phyloP scores from a whole-genome alignment of 2,113 vertebrate genomes.

The Piprites chloris region DNA sequence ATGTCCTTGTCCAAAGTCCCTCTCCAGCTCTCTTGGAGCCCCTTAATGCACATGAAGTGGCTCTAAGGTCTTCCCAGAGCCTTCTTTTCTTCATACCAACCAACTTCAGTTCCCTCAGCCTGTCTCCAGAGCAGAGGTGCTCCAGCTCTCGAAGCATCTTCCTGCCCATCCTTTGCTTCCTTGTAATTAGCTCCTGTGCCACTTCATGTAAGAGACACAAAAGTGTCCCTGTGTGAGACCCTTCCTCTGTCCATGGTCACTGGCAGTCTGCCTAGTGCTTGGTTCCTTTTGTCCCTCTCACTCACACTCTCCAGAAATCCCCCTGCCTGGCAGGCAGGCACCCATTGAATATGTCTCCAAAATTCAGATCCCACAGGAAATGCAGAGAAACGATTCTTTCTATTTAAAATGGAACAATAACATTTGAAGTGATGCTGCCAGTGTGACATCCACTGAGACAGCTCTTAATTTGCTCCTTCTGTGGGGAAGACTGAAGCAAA shows the following conservation, averaged over 20 bases:
- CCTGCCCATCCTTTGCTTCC: not conserved
- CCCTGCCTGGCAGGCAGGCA: constrained; percentile 1
- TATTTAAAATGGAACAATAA: not conserved
- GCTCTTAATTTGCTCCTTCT: not conserved
- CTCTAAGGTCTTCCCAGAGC: not conserved
- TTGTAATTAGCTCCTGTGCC: not conserved
- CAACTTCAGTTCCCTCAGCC: not conserved
- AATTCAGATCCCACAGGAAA: constrained; percentile 28
- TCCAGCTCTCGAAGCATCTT: not conserved
- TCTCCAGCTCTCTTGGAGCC: not conserved
- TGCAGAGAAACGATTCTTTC: not conserved
- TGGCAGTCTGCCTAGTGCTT: not conserved
- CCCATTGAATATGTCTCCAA: constrained; percentile 14
- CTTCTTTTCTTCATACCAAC: not conserved
- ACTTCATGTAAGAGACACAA: not conserved
- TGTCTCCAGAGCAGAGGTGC: not conserved
- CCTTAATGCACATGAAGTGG: not conserved
- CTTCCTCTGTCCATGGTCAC: not conserved
- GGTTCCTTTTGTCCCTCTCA: not conserved
- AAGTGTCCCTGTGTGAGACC: not conserved
- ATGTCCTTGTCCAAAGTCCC: not conserved
- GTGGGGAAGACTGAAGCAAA: not conserved
- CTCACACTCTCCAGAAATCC: not conserved
- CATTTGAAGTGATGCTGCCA: not conserved
- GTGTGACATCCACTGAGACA: not conserved